A percentile compares a stretch with the other conserved stretches of the same genome.
phyloP scores from a whole-genome alignment of 2,888 invertebrate genomes.

The Ochropacha duplaris region DNA sequence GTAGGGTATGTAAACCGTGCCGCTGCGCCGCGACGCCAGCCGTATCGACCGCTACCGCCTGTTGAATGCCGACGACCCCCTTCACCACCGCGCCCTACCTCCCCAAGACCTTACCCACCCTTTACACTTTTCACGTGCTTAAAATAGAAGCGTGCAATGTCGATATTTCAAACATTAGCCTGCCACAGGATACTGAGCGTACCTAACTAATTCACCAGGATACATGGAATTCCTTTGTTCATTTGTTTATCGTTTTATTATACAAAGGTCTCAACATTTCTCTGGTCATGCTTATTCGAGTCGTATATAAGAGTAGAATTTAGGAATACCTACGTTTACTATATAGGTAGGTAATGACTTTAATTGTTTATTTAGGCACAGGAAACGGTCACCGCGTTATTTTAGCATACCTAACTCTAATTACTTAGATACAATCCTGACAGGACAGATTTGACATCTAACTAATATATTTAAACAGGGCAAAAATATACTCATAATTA shows the following conservation, averaged over 20 bases:
- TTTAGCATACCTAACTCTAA: not conserved
- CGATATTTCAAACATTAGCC: constrained; percentile 79
- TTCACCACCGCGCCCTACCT: constrained; percentile 40
- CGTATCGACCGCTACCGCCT: constrained; percentile 79
- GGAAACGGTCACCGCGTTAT: not conserved
- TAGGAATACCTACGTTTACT: not conserved
- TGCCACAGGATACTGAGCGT: constrained; percentile 60
- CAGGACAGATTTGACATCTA: not conserved
- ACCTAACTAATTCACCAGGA: constrained; percentile 39
- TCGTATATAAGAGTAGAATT: not conserved
- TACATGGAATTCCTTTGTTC: constrained; percentile 27
- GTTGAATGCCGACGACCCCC: constrained; percentile 76
- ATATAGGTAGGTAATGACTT: not conserved
- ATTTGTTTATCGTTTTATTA: constrained; percentile 11
- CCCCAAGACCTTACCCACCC: constrained; percentile 63
- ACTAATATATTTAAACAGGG: too few relatives aligned
- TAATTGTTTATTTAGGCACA: not conserved
- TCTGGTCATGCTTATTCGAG: not conserved
- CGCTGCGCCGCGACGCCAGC: constrained; percentile 69
- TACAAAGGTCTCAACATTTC: not conserved
- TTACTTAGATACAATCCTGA: not conserved
- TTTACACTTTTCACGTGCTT: constrained; percentile 77
- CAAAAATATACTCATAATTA: not conserved
- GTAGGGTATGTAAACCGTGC: constrained; percentile 56
- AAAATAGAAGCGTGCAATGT: constrained; percentile 79